Evolutionary conservation across 2,797 vertebrate species (phyloP).

Genomic region (Schizothorax lantsangensis): DNA sequence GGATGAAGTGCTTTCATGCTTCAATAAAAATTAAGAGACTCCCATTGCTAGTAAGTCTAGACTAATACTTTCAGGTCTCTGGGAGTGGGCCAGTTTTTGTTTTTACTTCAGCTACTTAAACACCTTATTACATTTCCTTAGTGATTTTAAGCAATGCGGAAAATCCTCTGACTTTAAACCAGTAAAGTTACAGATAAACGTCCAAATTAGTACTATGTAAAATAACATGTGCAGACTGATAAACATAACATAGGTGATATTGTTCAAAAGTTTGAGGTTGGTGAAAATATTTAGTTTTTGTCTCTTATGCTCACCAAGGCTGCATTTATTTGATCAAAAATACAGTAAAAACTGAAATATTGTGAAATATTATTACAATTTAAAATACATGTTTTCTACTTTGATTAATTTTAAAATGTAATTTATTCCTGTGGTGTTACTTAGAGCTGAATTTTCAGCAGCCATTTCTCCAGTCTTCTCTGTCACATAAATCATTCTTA

Average conservation of each 20-base stretch:
- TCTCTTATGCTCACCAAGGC: not conserved
- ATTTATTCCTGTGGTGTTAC: not conserved
- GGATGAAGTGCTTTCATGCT: conserved; percentile 24
- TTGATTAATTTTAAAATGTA: not conserved
- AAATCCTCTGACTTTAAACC: not conserved
- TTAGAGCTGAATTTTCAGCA: not conserved
- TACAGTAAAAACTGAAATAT: not conserved
- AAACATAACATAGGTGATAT: not conserved
- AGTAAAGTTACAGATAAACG: not conserved
- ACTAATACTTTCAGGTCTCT: not conserved
- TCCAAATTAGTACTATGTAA: not conserved
- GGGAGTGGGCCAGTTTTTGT: conserved; percentile 1
- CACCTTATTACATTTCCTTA: not conserved
- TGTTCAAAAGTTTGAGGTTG: not conserved
- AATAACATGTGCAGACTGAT: not conserved
- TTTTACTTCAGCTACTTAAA: conserved; percentile 17
- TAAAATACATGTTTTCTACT: not conserved
- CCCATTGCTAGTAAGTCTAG: not conserved
- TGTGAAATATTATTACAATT: not conserved
- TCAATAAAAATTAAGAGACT: conserved; percentile 11
- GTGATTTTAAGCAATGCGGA: not conserved
- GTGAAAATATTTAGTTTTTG: not conserved
- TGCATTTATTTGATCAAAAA: not conserved
- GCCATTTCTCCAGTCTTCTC: not conserved
- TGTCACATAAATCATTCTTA: not conserved